Base-by-base conservation (phyloP, 2,113 vertebrate species). In the Egretta garzetta region DNA sequence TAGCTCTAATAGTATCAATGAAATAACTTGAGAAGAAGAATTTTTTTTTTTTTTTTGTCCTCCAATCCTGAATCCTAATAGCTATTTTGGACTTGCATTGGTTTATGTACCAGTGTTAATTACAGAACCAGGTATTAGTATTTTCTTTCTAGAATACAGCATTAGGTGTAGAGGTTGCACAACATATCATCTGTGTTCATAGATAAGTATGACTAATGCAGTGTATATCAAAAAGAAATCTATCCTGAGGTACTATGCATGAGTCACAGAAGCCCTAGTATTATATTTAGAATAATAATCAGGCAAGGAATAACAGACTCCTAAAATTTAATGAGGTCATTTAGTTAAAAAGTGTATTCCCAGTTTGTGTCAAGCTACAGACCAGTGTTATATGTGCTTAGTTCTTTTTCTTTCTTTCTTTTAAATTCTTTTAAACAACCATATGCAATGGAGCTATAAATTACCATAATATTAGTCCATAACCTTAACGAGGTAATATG, bases 291-390 rank as follows among this genome's bases (percentile, higher is more conserved):
- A 96, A 95, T 94, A 97, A 94, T 96, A 97, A 97, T 94, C 94
- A 97, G 85, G 80, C 62, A 96, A 96, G 93, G 89, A 97, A 96
- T 96, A 96, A 96, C 91, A 92, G 47, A 87, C 63, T 90, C 43
- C 87, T 97, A 95, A 98, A 97, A 96, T 96, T 97, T 98, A 98
- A 97, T 94, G 80, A 97, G 77, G 79, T 95, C 70, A 88, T 97
- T 98, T 97, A 95, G 80, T 94, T 92, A 89, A 97, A 97, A 96
- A 89, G 70, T 88, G 53, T 85, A 77, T 86, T 93, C 72, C 91
- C 85, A 92, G 88, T 93, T 94, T 97, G 39, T 97, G 71, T 97
- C 96, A 97, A 93, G 77, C 60, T 96, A 95, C 79, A 93, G 90
- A 53, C 80, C 90, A 93, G 12, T 84, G 60, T 70, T 97, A 27